Evolutionary conservation across 2,888 invertebrate genomes (phyloP), one percentile per base, ranked within the genome.

Genomic region (Parnassius glacialis): DNA sequence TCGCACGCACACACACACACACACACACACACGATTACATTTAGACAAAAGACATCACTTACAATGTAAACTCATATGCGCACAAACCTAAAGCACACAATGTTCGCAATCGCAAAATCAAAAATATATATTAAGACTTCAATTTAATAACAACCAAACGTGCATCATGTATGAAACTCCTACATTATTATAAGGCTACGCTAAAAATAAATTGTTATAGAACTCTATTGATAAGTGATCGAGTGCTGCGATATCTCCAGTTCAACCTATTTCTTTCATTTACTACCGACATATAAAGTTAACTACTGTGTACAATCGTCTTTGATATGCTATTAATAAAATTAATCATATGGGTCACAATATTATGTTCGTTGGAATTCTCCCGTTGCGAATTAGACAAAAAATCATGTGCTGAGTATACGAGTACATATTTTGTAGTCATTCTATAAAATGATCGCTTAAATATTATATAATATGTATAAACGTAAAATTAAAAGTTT

Each of bases 241-340:
- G 42, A 47, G 45, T 16, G 5, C 42, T 53, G 52, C 47, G 41
- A 43, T 57, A 57, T 47, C 44, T 60, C 51, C 43, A 54, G 11
- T 59, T 47, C 44, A 52, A 63, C 45, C 51, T 57, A 59, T 56
- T 65, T 56, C 53, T 58, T 58, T 58, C 52, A 62, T 60, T 61
- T 60, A 54, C 52, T 59, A 51, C 52, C 54, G 44, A 45, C 45
- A 50, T 52, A 59, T 51, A 59, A 55, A 52, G 25, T 51, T 34
- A 62, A 58, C 47, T 45, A 45, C 54, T 59, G 47, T 59, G 47
- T 76, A 78, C 82, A 85, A 87, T 87, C 87, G 78, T 74, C 76
- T 77, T 76, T 80, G 83, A 84, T 85, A 83, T 80, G 83, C 87
- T 89, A 88, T 84, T 70, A 71, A 70, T 73, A 73, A 67, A 64